phyloP scores from a whole-genome alignment of 2,113 vertebrate species.

The Capricornis sumatraensis region DNA sequence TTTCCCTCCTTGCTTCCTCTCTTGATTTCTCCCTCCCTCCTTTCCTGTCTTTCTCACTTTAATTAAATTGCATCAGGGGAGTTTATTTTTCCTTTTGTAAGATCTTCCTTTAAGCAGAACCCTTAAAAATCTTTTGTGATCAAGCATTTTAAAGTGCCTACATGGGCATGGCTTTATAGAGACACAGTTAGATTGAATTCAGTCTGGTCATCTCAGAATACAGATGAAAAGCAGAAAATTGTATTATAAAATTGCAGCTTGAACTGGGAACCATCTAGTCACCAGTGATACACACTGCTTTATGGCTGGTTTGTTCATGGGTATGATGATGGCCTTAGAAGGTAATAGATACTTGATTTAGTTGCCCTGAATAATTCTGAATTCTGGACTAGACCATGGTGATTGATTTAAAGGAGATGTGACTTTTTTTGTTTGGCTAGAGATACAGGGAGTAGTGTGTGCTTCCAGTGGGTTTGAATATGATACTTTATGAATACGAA shows the following conservation, averaged over 20 bases:
- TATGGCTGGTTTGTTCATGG: neutral
- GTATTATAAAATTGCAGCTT: neutral
- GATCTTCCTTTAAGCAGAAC: neutral
- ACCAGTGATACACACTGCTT: neutral
- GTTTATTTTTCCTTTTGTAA: neutral
- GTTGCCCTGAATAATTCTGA: neutral
- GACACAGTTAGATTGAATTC: neutral
- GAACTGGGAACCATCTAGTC: neutral
- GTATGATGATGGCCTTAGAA: neutral
- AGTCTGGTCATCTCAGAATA: neutral
- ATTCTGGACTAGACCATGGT: neutral
- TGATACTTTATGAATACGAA: neutral
- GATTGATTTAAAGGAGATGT: neutral
- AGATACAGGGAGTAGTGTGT: neutral
- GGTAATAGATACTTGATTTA: neutral
- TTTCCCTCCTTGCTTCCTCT: neutral
- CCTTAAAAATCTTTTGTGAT: neutral
- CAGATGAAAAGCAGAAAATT: constrained; percentile 10
- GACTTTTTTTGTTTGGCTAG: neutral
- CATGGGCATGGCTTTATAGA: neutral
- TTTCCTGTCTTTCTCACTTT: neutral
- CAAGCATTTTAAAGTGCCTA: neutral
- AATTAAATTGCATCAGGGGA: neutral
- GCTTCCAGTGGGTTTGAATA: constrained; percentile 34
- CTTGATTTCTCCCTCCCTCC: neutral